Evolutionary conservation across 2,113 vertebrate genomes (phyloP), one percentile per base, ranked within the genome.

Genomic region (Cephalopholis sonnerati): DNA sequence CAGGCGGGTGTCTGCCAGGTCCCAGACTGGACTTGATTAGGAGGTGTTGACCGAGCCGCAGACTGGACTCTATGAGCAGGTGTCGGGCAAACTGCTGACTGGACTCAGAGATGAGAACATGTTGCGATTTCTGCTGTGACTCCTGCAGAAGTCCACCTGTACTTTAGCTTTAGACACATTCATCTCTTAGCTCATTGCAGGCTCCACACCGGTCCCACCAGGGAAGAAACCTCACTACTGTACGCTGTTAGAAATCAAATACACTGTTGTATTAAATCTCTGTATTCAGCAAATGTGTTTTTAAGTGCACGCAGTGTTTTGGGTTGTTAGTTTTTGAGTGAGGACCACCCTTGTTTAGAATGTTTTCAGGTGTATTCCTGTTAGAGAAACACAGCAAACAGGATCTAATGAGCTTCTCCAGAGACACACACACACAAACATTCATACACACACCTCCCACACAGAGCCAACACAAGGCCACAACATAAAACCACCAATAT

Each of bases 401-500:
- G 18, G 18, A 76, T 59, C 24, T 81, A 81, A 84, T 77, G 77
- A 78, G 63, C 50, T 65, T 57, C 81, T 61, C 36, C 46, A 22
- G 39, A 67, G 46, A 53, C 46, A 59, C 22, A 29, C 54, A 25
- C 22, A 59, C 41, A 44, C 41, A 44, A 9, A 44, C 41, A 44
- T 3, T 11, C 24, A 29, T 24, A 63, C 58, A 71, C 75, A 48
- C 53, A 67, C 68, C 73, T 15, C 86, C 29, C 85, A 75, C 75
- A 73, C 77, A 80, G 24, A 68, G 77, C 22, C 0, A 58, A 70
- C 58, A 66, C 81, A 84, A 83, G 77, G 84, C 74, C 77, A 79
- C 64, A 63, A 62, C 65, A 84, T 78, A 84, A 84, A 84, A 84
- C 73, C 74, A 74, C 69, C 53, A 48, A 86, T 81, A 89, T 75